These are phyloP conservation scores for Amphiduros pacificus DNA, from an alignment of 2,888 invertebrate genomes.

Conservation along the genomic window DNA sequence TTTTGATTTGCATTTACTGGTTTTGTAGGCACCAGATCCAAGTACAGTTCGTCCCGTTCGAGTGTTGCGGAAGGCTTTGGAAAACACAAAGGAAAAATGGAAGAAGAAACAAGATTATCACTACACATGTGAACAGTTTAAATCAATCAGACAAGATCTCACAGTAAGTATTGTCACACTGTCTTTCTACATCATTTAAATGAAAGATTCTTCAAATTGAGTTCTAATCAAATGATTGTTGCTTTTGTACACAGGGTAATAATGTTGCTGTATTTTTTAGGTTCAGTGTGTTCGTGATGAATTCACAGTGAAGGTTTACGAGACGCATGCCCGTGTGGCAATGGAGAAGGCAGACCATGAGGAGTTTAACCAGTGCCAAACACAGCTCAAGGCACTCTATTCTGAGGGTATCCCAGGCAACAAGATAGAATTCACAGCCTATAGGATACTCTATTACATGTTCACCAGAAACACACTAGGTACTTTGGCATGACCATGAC, in stretches of 20 bases:
- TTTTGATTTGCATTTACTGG: background rate
- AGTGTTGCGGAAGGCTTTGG: constrained; percentile 81
- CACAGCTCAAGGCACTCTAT: constrained; percentile 94
- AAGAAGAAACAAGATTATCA: constrained; percentile 87
- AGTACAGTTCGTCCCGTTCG: constrained; percentile 79
- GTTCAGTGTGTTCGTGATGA: constrained; percentile 92
- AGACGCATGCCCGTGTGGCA: constrained; percentile 96
- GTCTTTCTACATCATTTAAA: too few relatives aligned
- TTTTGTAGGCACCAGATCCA: constrained; percentile 72
- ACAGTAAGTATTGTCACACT: constrained; percentile 71
- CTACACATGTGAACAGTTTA: constrained; percentile 97
- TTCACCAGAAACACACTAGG: constrained; percentile 97
- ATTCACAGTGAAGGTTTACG: constrained; percentile 97
- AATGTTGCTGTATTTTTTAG: constrained; percentile 67
- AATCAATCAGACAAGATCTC: constrained; percentile 97
- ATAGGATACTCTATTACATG: constrained; percentile 94
- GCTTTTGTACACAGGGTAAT: too few relatives aligned
- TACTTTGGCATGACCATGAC: too few relatives aligned
- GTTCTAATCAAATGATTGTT: too few relatives aligned
- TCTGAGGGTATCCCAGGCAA: constrained; percentile 63
- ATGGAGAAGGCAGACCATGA: constrained; percentile 94
- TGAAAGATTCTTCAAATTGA: too few relatives aligned
- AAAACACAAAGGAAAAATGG: constrained; percentile 91
- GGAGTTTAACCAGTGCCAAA: constrained; percentile 99
- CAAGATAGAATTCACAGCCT: constrained; percentile 85